Base-by-base conservation (phyloP, 2,797 vertebrate genomes). In the Onychomys torridus region DNA sequence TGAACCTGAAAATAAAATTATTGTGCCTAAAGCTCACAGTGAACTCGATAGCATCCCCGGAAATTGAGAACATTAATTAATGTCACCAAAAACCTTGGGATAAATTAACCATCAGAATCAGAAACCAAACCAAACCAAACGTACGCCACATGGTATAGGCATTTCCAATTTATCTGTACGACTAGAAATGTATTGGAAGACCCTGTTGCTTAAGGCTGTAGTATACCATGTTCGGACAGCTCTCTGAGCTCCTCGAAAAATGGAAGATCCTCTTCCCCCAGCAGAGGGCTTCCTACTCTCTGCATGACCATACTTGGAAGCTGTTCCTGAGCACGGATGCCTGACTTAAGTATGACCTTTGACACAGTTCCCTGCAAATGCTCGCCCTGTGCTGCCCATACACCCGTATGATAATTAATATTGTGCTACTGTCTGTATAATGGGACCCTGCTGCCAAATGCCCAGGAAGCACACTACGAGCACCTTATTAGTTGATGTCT, bases 1-100 rank as follows among this genome's bases (percentile, higher is more conserved):
- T 40, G 67, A 96, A 97, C 32, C 46, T 92, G 94, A 97, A 95
- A 96, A 91, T 83, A 90, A 93, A 96, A 84, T 91, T 19, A 40
- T 69, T 71, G 5, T 37, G 87, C n/a, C 9, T n/a, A 95, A 95
- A 79, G 76, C 4, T 95, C 90, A 71, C 2, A 92, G 52, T 89
- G 25, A 25, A 61, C 0, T 9, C 3, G 12, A 4, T 0, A 65
- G 32, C 86, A 57, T 76, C 40, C 3, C 19, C 34, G 94, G 78
- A 34, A 88, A 71, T 25, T 5, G 67, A 67, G 59, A 34, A 4
- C n/a, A 57, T 40, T 90, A 25, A 83, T 73, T 93, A 76, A 5
- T 2, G 37, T 61, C 27, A 89, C 25, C 34, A 1, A 89, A 14
- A 55, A n/a, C 29, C 1, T 6, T 75, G 73, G 4, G 4, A 67